Base-by-base conservation (phyloP, 2,113 vertebrate genomes). In the Chloroceryle aenea region DNA sequence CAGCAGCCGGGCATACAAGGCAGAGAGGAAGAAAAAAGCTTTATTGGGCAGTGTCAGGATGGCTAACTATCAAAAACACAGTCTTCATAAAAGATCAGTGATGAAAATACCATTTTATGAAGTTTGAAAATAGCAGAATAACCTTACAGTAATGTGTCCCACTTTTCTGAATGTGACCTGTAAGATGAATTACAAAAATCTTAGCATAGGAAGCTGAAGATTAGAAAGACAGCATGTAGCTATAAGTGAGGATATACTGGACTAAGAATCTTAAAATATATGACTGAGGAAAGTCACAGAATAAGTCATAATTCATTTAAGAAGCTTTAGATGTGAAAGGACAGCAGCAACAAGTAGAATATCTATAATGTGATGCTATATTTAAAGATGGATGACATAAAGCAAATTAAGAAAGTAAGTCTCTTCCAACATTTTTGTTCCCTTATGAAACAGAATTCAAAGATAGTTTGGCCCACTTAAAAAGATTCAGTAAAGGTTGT, bases 101-200 rank as follows among this genome's bases (percentile, higher is more conserved):
- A 86, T 90, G 94, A 96, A 96, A 96, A 96, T 88, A 94, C 19
- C 48, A 45, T 48, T 34, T 69, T 58, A 15, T 48, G 52, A 59
- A 91, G 29, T 42, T 1, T 81, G 72, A 94, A 96, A 93, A 96
- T 53, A 95, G 84, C 19, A 94, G 43, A 90, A 74, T 64, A 94
- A 87, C 61, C 85, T 93, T 81, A 89, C 21, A 90, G 82, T 45
- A 96, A 76, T 80, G 53, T 76, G 90, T 71, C 90, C 95, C 56
- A 94, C 52, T 96, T 97, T 86, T 45, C 59, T 87, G 71, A 96
- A 94, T 73, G 68, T 95, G 93, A 93, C 81, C 81, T 79, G 47
- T 66, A 82, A 59, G 67, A 87, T 61, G 43, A 92, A 89, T 78
- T 87, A 69, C 68, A 84, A 90, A 92, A 73, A 92, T 86, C 48